A percentile compares a stretch with the other conserved stretches of the same genome.
phyloP scores from a whole-genome alignment of 2,797 vertebrate genomes.

The Scyliorhinus canicula region DNA sequence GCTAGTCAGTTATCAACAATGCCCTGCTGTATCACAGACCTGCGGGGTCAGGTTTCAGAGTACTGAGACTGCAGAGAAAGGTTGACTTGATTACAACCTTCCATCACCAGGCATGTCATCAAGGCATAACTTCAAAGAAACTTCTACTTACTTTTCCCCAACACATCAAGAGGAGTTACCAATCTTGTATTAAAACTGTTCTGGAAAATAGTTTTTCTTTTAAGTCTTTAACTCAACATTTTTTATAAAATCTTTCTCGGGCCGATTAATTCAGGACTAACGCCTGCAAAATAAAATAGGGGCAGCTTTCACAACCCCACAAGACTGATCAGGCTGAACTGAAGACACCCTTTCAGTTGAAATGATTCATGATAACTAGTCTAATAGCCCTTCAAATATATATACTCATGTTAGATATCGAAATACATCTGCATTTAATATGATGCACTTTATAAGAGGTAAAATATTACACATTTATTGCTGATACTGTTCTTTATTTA shows the following conservation, averaged over 20 bases:
- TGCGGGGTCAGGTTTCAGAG: not conserved
- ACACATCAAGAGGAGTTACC: not conserved
- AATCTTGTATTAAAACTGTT: not conserved
- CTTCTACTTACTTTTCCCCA: not conserved
- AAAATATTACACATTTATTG: not conserved
- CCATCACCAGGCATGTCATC: not conserved
- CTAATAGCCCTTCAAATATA: not conserved
- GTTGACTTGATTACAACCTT: not conserved
- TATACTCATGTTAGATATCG: not conserved
- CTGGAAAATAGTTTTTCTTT: not conserved
- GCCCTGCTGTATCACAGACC: not conserved
- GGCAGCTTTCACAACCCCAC: not conserved
- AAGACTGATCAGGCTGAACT: not conserved
- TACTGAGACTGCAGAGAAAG: not conserved
- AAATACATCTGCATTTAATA: not conserved
- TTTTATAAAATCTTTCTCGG: not conserved
- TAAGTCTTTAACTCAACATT: not conserved
- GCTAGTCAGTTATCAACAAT: not conserved
- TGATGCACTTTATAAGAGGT: not conserved
- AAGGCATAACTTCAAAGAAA: not conserved
- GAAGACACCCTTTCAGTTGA: slow-evolving; percentile 4
- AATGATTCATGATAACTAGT: not conserved
- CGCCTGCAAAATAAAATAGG: not conserved
- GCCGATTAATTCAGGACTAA: not conserved
- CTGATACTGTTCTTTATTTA: not conserved